Conservation (phyloP, 2,113 vertebrate genomes). For the Gymnarchus niloticus region DNA sequence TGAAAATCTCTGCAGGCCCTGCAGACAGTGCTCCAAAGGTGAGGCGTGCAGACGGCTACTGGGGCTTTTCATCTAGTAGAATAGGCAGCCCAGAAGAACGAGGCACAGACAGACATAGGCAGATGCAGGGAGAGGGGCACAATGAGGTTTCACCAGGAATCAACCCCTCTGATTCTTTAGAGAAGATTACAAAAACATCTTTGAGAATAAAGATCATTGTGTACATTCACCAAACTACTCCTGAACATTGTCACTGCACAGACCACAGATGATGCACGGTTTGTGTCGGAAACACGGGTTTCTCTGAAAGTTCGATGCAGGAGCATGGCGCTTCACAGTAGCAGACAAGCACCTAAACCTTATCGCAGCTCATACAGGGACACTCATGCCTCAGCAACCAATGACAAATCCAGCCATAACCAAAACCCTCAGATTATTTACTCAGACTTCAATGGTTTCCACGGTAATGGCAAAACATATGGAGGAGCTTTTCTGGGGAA, state of each 20-base stretch:
- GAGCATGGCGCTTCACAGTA: background rate
- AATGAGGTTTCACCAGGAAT: background rate
- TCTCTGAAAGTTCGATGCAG: background rate
- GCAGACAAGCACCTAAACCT: background rate
- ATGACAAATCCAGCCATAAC: background rate
- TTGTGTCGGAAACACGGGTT: background rate
- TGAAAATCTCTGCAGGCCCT: too few relatives aligned
- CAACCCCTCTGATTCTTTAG: background rate
- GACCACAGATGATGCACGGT: background rate
- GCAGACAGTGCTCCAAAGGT: too few relatives aligned
- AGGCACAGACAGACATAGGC: too few relatives aligned
- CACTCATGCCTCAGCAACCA: background rate
- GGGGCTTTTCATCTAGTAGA: too few relatives aligned
- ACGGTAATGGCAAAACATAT: slow-evolving; percentile 7
- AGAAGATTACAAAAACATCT: background rate
- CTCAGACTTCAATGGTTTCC: background rate
- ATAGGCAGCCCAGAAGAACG: too few relatives aligned
- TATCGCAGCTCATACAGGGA: background rate
- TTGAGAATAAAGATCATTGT: background rate
- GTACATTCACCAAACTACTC: background rate
- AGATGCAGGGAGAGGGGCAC: too few relatives aligned
- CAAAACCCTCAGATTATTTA: slow-evolving; percentile 1
- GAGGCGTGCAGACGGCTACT: too few relatives aligned
- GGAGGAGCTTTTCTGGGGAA: background rate
- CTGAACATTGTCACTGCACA: background rate